A percentile compares a stretch with the other conserved stretches of the same genome.
These are phyloP conservation scores for Sebastes oblongus DNA, from an alignment of 2,797 vertebrate species.

Conservation along the genomic window DNA sequence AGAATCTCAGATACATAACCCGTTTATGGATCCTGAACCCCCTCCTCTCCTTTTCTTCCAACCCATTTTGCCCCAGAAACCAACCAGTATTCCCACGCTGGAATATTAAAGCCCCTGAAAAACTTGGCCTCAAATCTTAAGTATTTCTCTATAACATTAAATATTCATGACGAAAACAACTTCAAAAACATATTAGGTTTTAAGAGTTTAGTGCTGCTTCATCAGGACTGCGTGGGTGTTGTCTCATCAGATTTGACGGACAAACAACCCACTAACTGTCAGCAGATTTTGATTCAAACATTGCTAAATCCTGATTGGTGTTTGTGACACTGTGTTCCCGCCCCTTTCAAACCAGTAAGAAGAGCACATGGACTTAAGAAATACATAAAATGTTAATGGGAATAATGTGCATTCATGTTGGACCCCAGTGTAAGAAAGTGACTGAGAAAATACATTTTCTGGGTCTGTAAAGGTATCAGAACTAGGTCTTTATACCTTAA, in stretches of 20 bases:
- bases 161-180: neutral
- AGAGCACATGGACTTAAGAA: neutral
- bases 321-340: neutral
- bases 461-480: neutral
- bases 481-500: neutral
- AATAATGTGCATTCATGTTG: neutral
- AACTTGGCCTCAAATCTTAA: neutral
- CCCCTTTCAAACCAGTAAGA: neutral
- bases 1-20: neutral
- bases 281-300: neutral
- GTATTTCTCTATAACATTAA: neutral
- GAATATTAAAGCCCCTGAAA: neutral
- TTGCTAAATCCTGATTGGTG: neutral
- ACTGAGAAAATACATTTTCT: neutral
- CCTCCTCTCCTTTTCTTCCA: neutral
- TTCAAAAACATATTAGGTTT: neutral
- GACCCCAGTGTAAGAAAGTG: neutral
- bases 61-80: neutral
- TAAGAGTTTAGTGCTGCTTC: neutral
- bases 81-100: neutral
- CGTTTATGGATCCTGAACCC: neutral
- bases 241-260: neutral
- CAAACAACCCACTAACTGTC: neutral
- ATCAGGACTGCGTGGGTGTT: neutral
- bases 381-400: neutral